Conservation (phyloP, 1,140 invertebrate species). For the Andricus grossulariae region DNA sequence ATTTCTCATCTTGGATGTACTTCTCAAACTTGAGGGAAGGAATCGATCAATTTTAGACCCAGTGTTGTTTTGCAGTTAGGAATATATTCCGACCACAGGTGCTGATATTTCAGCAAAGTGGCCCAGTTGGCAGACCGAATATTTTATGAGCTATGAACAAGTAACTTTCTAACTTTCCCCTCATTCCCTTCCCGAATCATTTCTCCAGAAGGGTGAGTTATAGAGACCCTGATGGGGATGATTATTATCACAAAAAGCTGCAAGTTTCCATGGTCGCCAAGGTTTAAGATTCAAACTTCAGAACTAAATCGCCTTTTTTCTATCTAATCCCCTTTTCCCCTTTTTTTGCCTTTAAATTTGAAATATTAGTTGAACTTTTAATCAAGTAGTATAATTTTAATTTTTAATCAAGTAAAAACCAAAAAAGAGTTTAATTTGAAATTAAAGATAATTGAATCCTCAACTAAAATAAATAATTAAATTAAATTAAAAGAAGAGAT, state of each 20-base stretch:
- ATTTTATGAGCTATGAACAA: constrained; percentile 58
- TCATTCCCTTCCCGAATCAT: constrained; percentile 46
- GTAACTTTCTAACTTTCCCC: constrained; percentile 38
- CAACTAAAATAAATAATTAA: too few relatives aligned
- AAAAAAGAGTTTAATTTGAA: too few relatives aligned
- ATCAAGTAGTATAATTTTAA: too few relatives aligned
- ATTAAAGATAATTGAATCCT: too few relatives aligned
- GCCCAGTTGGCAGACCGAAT: constrained; percentile 54
- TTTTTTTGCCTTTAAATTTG: too few relatives aligned
- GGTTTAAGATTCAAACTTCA: neutral
- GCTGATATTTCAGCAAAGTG: constrained; percentile 52
- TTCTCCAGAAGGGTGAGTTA: constrained; percentile 42
- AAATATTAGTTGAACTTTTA: too few relatives aligned
- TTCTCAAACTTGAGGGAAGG: neutral
- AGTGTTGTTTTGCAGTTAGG: constrained; percentile 7
- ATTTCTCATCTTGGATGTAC: constrained; percentile 9
- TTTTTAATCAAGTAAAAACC: too few relatives aligned
- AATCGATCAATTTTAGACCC: constrained; percentile 15
- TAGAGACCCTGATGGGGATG: constrained; percentile 19
- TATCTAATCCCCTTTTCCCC: too few relatives aligned
- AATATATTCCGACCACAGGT: constrained; percentile 53
- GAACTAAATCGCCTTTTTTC: neutral
- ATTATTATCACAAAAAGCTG: neutral
- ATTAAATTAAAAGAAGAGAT: too few relatives aligned
- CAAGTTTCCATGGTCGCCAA: neutral